phyloP scores from a whole-genome alignment of 2,797 vertebrate genomes.

The Pempheris klunzingeri region DNA sequence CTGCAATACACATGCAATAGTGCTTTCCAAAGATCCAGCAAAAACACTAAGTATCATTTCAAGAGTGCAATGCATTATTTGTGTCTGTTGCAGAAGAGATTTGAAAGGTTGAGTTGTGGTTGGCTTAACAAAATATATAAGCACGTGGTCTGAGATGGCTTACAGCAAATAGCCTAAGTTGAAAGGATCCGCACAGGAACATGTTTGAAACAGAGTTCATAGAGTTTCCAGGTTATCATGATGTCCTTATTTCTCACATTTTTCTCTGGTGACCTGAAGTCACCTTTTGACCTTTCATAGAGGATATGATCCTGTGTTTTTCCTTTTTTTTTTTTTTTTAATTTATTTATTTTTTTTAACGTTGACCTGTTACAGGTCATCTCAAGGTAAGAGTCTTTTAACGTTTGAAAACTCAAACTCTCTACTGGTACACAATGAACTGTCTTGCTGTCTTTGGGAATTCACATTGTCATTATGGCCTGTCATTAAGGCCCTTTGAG shows the following conservation, averaged over 20 bases:
- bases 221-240: conserved; percentile 50
- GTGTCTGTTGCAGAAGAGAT: conserved; percentile 39
- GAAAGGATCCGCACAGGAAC: conserved; percentile 40
- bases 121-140: conserved; percentile 44
- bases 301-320: background rate
- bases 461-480: conserved; percentile 23
- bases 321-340: background rate
- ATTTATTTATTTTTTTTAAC: background rate
- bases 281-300: background rate
- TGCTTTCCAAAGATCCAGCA: conserved; percentile 48
- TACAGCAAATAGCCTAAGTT: conserved; percentile 41
- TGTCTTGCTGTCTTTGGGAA: conserved; percentile 2
- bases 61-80: conserved; percentile 52
- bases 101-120: conserved; percentile 35
- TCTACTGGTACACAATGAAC: background rate
- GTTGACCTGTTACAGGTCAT: conserved; percentile 8
- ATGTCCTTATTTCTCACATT: conserved; percentile 17
- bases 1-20: conserved; percentile 45
- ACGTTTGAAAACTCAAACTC: conserved; percentile 23
- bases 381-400: conserved; percentile 3
- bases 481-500: background rate
- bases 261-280: conserved; percentile 30
- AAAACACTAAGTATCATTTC: conserved; percentile 44
- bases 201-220: conserved; percentile 32
- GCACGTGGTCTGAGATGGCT: conserved; percentile 56